Conservation (phyloP, 1,140 invertebrate species). For the Hormaphis cornu region DNA sequence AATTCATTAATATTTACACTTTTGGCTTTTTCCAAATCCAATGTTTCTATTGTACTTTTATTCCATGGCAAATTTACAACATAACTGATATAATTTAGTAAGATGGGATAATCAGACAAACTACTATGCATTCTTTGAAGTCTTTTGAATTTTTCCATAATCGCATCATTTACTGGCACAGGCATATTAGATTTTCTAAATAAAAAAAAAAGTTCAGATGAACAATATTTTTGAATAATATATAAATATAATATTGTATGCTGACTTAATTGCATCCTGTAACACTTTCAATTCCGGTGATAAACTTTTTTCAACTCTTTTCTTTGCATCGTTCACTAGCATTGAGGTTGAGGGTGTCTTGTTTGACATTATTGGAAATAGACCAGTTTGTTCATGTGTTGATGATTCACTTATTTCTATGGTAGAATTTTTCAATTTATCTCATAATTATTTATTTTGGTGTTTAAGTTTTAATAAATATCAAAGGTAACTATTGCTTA, state of each 20-base stretch:
- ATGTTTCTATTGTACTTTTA: conserved; percentile 45
- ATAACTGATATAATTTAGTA: conserved; percentile 50
- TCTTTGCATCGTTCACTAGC: too few species aligned
- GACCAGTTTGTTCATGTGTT: not conserved
- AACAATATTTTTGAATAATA: not conserved
- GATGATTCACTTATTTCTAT: not conserved
- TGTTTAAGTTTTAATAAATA: too few species aligned
- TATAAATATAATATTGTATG: not conserved
- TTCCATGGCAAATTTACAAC: conserved; percentile 51
- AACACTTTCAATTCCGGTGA: not conserved
- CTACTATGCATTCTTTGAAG: conserved; percentile 47
- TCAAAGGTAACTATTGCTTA: too few species aligned
- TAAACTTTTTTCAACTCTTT: not conserved
- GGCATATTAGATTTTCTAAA: conserved; percentile 41
- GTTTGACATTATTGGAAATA: not conserved
- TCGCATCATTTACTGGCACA: conserved; percentile 40
- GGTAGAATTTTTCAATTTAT: too few species aligned
- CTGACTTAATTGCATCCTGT: not conserved
- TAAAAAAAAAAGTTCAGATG: too few species aligned
- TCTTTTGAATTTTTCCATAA: conserved; percentile 41
- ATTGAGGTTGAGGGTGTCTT: too few species aligned
- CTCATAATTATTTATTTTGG: not conserved
- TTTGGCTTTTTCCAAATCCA: conserved; percentile 49
- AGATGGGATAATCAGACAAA: conserved; percentile 47
- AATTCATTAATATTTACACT: conserved; percentile 36